Base-by-base conservation (phyloP, 1,140 invertebrate species). In the Pectinophora gossypiella region DNA sequence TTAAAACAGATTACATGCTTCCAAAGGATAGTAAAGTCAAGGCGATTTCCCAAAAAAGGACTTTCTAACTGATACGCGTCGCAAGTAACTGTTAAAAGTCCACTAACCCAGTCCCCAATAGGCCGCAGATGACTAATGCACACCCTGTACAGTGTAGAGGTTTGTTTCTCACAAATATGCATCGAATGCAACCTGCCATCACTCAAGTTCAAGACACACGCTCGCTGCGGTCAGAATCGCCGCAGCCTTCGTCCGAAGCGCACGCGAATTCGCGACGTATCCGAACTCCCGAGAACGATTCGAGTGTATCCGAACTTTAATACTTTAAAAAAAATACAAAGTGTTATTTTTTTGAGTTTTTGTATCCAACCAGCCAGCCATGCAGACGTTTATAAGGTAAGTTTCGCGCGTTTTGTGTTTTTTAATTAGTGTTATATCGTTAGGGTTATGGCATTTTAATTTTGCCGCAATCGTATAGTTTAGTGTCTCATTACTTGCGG, bases 301-400 rank as follows among this genome's bases (percentile, higher is more conserved):
- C 59, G 59, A 73, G 71, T 75, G 72, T 51, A 58, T 27, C 63
- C 61, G 55, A 67, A 63, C 36, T 61, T 40, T 16, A 40, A 7
- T 16, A 6, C n/a, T 38, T 38, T n/a, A 6, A 38, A 38, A n/a
- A n/a, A n/a, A n/a, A 16, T 16, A 13, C 2, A 40, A 40, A 40
- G 36, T 40, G 36, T 2, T 40, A 16, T 18, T 40, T 6, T 12
- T 3, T 16, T 40, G 36, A 35, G 51, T 62, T 63, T 59, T 63
- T 57, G 44, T 58, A 42, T 54, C 61, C 52, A 61, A 45, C 59
- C 56, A 59, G 42, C 48, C 64, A 72, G 69, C 65, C 50, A 84
- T 84, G 80, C 75, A 78, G 72, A 79, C 80, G 68, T 53, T 76
- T 44, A 54, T 82, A 70, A 58, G 80, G 80, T 84, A 61, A 76